Evolutionary conservation across 2,888 invertebrate species (phyloP).

Genomic region (Drosophila nr. medialis): DNA sequence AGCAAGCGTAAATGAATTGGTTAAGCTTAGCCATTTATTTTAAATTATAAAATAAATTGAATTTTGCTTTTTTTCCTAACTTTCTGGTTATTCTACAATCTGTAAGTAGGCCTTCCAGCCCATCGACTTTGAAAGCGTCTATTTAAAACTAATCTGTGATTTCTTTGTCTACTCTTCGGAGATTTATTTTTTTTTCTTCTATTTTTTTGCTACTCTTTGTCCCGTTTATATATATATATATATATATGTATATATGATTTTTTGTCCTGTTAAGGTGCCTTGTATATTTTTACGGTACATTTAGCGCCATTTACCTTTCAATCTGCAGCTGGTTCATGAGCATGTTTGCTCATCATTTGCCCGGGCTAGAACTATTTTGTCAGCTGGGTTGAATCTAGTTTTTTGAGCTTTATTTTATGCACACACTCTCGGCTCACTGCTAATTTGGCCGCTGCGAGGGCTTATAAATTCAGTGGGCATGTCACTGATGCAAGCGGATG

Average conservation of each 20-base stretch:
- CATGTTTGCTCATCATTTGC: constrained; percentile 55
- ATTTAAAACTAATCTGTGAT: constrained; percentile 59
- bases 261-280: constrained; percentile 43
- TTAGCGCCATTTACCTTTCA: constrained; percentile 56
- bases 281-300: constrained; percentile 52
- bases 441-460: constrained; percentile 65
- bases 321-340: constrained; percentile 43
- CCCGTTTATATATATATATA: too few species aligned
- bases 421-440: constrained; percentile 37
- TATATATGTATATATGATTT: background rate
- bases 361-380: constrained; percentile 31
- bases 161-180: constrained; percentile 42
- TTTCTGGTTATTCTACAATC: constrained; percentile 3
- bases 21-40: background rate
- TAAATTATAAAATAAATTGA: background rate
- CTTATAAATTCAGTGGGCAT: constrained; percentile 67
- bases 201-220: constrained; percentile 36
- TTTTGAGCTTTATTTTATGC: constrained; percentile 29
- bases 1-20: background rate
- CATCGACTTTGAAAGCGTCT: constrained; percentile 48
- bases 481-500: constrained; percentile 47
- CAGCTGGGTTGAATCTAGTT: constrained; percentile 30
- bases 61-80: constrained; percentile 17
- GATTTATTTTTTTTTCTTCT: constrained; percentile 18
- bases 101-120: constrained; percentile 62